phyloP scores from a whole-genome alignment of 2,797 vertebrate species.

The Telmatherina bonti region DNA sequence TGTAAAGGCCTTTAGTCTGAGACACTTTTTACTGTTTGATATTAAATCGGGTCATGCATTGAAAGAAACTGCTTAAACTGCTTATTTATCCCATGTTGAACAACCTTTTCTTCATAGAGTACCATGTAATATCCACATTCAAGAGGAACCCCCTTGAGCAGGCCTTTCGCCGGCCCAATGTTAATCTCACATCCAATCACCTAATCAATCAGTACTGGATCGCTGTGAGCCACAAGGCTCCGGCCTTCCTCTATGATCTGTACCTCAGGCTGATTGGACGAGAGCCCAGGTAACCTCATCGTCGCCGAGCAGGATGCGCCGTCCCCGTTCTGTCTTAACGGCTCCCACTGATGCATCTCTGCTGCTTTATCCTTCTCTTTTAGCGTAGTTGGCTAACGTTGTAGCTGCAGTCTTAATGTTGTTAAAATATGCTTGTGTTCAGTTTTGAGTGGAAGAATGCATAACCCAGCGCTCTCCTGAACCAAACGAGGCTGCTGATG shows the following conservation, averaged over 20 bases:
- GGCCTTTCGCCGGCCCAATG: slow-evolving; percentile 99
- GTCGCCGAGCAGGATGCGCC: slow-evolving; percentile 64
- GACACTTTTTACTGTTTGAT: too few relatives aligned
- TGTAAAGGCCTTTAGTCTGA: too few relatives aligned
- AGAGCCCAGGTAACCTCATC: slow-evolving; percentile 96
- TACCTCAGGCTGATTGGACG: slow-evolving; percentile 99
- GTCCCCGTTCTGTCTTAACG: slow-evolving; percentile 40
- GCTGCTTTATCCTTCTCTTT: slow-evolving; percentile 66
- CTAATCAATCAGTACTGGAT: slow-evolving; percentile 99
- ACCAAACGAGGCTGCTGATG: slow-evolving; percentile 13
- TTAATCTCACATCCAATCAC: slow-evolving; percentile 99
- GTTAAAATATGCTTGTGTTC: slow-evolving; percentile 62
- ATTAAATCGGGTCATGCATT: too few relatives aligned
- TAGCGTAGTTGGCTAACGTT: slow-evolving; percentile 37
- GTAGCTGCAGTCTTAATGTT: slow-evolving; percentile 51
- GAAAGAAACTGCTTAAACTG: slow-evolving; percentile 7
- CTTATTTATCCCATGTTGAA: slow-evolving; percentile 72
- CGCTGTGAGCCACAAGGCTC: slow-evolving; percentile 99
- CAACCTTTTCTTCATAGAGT: slow-evolving; percentile 96
- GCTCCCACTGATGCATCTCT: slow-evolving; percentile 67
- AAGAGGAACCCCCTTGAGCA: slow-evolving; percentile 99
- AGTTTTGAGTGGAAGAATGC: slow-evolving; percentile 67
- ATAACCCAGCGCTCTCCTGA: slow-evolving; percentile 64
- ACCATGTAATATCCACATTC: slow-evolving; percentile 99
- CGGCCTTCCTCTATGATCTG: slow-evolving; percentile 99